phyloP scores from a whole-genome alignment of 2,888 invertebrate species.

The Cylloceria caligata region DNA sequence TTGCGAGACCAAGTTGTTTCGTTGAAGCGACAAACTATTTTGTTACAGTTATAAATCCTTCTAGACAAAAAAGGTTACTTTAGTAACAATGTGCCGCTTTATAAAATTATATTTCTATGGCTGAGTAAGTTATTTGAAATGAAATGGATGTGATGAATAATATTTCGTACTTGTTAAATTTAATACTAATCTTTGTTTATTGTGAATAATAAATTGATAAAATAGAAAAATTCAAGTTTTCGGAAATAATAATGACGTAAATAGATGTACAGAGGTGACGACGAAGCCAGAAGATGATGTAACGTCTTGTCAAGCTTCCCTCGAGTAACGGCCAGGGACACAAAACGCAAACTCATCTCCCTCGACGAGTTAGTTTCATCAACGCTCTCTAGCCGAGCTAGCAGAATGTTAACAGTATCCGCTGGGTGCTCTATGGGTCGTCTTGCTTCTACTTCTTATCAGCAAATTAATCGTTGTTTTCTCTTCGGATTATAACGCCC shows the following conservation, averaged over 20 bases:
- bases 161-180: too few relatives aligned
- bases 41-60: too few relatives aligned
- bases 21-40: too few relatives aligned
- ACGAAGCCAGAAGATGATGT: neutral
- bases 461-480: constrained; percentile 67
- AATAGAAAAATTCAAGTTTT: neutral
- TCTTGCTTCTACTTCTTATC: constrained; percentile 59
- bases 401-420: constrained; percentile 20
- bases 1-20: too few relatives aligned
- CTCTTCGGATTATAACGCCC: constrained; percentile 62
- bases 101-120: too few relatives aligned
- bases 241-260: neutral
- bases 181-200: neutral
- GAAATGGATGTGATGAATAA: too few relatives aligned
- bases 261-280: neutral
- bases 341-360: constrained; percentile 62
- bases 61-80: too few relatives aligned
- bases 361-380: constrained; percentile 58
- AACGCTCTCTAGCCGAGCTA: constrained; percentile 27
- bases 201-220: neutral
- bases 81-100: too few relatives aligned
- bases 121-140: too few relatives aligned
- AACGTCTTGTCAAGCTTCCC: constrained; percentile 35
- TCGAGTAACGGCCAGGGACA: constrained; percentile 38
- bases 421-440: constrained; percentile 12